phyloP scores from a whole-genome alignment of 1,140 invertebrate species.

The Brachystomella parvula region DNA sequence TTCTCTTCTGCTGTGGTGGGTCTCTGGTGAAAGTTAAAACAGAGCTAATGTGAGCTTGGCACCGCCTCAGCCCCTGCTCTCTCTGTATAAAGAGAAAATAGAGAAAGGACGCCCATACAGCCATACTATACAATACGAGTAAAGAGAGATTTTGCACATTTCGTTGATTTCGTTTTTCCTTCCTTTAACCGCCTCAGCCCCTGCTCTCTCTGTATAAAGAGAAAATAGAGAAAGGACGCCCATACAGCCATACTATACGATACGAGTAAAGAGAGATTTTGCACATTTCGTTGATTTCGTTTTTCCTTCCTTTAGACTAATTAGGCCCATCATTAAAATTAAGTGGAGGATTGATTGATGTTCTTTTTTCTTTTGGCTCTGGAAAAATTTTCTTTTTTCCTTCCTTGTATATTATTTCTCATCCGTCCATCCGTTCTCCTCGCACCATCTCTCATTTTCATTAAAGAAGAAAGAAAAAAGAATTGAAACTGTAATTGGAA shows the following conservation, averaged over 20 bases:
- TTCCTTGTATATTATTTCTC: no score
- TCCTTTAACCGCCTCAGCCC: no score
- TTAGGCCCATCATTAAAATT: slow-evolving; percentile 10
- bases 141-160: not conserved
- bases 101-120: no score
- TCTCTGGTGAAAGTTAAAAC: not conserved
- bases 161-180: not conserved
- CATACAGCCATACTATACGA: no score
- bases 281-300: not conserved
- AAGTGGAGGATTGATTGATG: slow-evolving; percentile 11
- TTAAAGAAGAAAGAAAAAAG: not conserved
- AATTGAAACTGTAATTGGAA: slow-evolving; percentile 8
- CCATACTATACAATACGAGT: no score
- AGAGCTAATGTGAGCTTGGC: not conserved
- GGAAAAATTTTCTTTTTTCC: no score
- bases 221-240: not conserved
- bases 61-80: no score
- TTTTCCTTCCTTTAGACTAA: slow-evolving; percentile 1
- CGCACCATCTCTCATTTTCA: slow-evolving; percentile 2
- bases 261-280: not conserved
- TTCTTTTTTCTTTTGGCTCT: no score
- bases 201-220: no score
- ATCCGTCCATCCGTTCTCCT: not conserved
- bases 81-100: slow-evolving; percentile 1
- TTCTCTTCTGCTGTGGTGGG: not conserved